Evolutionary conservation across 2,888 invertebrate species (phyloP), one percentile per base, ranked within the genome.

Genomic region (Ophion slaviceki): DNA sequence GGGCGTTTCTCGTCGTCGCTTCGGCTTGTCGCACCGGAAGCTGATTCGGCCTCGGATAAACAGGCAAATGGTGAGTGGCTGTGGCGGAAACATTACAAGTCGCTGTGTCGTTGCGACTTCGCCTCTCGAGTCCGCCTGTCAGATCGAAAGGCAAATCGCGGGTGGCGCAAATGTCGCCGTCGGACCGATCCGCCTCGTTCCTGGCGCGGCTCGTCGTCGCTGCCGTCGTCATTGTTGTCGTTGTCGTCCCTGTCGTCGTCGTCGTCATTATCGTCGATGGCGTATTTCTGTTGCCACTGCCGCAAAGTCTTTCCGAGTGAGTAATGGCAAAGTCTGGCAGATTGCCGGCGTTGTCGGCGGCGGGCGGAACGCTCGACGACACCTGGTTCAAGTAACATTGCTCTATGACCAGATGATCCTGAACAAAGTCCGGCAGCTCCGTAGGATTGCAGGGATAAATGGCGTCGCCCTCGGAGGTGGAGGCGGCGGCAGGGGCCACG

Each of bases 401-500:
- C 92, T 97, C 97, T 61, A 98, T 96, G 89, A 97, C 95, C 93
- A 98, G 95, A 94, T 98, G 98, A 94, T 98, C 98, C 93, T 98
- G 98, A 76, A 98, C 98, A 94, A 98, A 98, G 93, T 98, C 98
- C 0, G 98, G 98, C 88, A 97, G 93, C 10, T 96, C 96, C 2
- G 96, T 96, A 89, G 96, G 95, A 89, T 95, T 95, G 80, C 95
- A 94, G 0, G 95, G 93, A 85, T 94, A 94, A 68, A 94, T 92
- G 71, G 95, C 92, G 92, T 95, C 94, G 91, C 95, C 95, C 89
- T 95, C 95, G 87, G 95, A 93, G 87, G 94, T 94, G 77, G 94
- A 94, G 90, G 95, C 94, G 87, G 94, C 94, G 77, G 94, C 94
- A 90, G 94, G 94, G 89, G 95, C 95, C 88, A 94, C 94, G 90